phyloP scores from a whole-genome alignment of 1,140 invertebrate species.

The Calosoma granatense region DNA sequence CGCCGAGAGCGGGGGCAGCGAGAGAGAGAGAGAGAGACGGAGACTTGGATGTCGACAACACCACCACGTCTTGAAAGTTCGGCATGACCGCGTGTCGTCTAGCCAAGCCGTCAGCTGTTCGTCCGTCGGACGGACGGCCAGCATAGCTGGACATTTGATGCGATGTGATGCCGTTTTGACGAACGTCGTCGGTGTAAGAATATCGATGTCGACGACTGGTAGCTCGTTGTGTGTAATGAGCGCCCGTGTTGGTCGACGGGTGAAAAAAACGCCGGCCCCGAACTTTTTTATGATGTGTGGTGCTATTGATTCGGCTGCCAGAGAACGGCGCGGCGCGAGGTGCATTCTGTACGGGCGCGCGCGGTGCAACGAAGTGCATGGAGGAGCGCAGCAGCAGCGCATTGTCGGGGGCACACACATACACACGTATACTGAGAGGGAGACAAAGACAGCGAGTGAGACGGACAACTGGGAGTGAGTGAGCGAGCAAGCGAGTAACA shows the following conservation, averaged over 20 bases:
- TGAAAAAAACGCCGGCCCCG: background rate
- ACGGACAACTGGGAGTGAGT: no score
- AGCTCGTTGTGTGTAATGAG: background rate
- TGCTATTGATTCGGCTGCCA: slow-evolving; percentile 3
- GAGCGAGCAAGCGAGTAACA: no score
- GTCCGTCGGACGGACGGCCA: background rate
- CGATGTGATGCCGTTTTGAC: background rate
- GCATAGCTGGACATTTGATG: background rate
- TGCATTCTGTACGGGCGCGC: background rate
- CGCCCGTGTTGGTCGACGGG: no score
- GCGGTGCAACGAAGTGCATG: slow-evolving; percentile 1
- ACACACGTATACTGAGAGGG: no score
- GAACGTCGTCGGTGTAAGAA: background rate
- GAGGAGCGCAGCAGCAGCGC: background rate
- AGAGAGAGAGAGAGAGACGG: no score
- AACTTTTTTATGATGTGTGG: slow-evolving; percentile 7
- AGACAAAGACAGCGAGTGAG: no score
- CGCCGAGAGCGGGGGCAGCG: no score
- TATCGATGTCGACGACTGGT: background rate
- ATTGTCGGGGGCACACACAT: background rate
- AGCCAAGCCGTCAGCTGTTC: background rate
- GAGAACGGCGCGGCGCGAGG: background rate
- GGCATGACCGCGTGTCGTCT: background rate
- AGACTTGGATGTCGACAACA: background rate
- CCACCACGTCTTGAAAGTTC: background rate